Percentiles rank a stretch among this genome's conserved stretches.
phyloP scores from a whole-genome alignment of 2,797 vertebrate species.

The Helarctos malayanus region DNA sequence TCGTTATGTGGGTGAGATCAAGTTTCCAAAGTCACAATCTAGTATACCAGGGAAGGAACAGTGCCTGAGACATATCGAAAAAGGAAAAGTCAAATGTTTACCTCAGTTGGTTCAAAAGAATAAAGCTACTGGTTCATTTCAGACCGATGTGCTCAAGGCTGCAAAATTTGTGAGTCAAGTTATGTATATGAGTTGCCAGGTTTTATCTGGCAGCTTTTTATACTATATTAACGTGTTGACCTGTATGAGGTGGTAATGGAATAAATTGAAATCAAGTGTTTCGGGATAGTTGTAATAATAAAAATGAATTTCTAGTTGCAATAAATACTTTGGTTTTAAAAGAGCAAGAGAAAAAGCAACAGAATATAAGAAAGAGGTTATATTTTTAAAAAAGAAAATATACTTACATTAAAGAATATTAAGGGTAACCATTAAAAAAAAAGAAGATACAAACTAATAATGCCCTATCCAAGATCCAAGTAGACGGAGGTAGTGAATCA shows the following conservation, averaged over 20 bases:
- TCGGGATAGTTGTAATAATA: neutral
- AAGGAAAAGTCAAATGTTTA: neutral
- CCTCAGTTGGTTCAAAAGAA: neutral
- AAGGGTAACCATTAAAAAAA: neutral
- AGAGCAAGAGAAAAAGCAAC: neutral
- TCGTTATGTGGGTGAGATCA: neutral
- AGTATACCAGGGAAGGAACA: neutral
- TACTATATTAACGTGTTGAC: neutral
- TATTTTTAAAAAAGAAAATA: neutral
- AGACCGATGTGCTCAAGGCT: neutral
- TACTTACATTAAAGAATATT: neutral
- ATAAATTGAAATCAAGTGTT: neutral
- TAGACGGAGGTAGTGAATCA: neutral
- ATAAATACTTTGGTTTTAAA: neutral
- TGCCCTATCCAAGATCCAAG: neutral
- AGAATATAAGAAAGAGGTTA: neutral
- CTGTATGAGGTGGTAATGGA: neutral
- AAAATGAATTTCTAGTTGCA: slow-evolving; percentile 5
- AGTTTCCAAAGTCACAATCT: neutral
- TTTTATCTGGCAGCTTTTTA: neutral
- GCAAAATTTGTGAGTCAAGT: neutral
- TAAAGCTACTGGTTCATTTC: neutral
- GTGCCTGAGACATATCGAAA: neutral
- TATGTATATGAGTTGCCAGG: neutral
- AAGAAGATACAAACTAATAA: neutral